Base-by-base conservation (phyloP, 2,113 vertebrate genomes). In the Ploceus nigricollis region DNA sequence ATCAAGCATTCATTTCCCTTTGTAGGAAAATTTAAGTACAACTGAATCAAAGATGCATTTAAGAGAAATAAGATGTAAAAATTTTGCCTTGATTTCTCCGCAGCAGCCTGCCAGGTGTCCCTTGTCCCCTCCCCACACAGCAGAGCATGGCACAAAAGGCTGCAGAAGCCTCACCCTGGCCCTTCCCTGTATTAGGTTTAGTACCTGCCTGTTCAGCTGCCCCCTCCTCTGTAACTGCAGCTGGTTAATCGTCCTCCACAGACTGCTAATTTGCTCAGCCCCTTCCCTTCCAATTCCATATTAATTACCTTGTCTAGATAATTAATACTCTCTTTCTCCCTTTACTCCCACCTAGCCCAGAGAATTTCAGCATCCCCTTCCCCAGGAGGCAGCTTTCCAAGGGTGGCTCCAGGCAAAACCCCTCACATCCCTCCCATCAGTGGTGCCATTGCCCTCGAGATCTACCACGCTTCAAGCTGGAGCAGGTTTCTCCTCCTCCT, bases 171-270 rank as follows among this genome's bases (percentile, higher is more conserved):
- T 64, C 76, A 87, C 65, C 42, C 63, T 63, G 21, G 3, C 57
- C 44, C 21, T 84, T 65, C 28, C 7, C 6, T 45, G 0, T 0
- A 2, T 9, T 7, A 6, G 51, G 23, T 66, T 51, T 8, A 53
- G 30, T 15, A 48, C 58, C 86, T 81, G 28, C 68, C 56, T 86
- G 69, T 54, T 68, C 56, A 81, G 5, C 76, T 53, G 40, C 45
- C 73, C 33, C 39, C 72, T 94, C 80, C 90, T 82, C 61, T 70
- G 0, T 3, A 27, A 33, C 87, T 23, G 54, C 89, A 54, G 84
- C 47, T 71, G 44, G 54, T 58, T 93, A 70, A 95, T 89, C 84
- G 93, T 86, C 81, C 87, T 90, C 91, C 88, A 10, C 82, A 90
- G 33, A 40, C 85, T 48, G 91, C 92, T 95, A 50, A 75, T 69